Percentiles rank a stretch among this genome's conserved stretches.
Conservation (phyloP, 2,113 vertebrate genomes). For the Platichthys stellatus region DNA sequence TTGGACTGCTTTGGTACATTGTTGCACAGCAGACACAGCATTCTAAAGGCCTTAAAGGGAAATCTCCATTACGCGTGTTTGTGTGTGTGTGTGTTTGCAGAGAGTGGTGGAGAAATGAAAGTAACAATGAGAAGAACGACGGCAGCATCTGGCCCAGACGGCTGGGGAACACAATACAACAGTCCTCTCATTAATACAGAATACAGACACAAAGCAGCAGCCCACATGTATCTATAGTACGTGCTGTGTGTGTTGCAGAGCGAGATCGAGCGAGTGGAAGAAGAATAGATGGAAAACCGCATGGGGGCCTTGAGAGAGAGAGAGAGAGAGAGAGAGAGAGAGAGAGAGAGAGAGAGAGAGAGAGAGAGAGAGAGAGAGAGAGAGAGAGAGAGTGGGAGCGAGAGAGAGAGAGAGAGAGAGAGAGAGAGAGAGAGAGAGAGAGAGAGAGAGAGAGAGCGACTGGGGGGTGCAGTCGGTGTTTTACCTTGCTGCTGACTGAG, state of each 20-base stretch:
- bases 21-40: conserved; percentile 25
- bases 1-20: conserved; percentile 28
- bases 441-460: too few relatives aligned
- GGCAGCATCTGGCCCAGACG: conserved; percentile 69
- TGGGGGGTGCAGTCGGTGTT: conserved; percentile 42
- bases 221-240: conserved; percentile 62
- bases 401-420: too few relatives aligned
- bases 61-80: not conserved
- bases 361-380: conserved; percentile 60
- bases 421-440: too few relatives aligned
- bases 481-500: conserved; percentile 61
- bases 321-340: conserved; percentile 57
- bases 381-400: conserved; percentile 34
- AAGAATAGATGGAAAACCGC: conserved; percentile 67
- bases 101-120: conserved; percentile 55
- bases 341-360: conserved; percentile 23
- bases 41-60: conserved; percentile 43
- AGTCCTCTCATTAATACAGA: conserved; percentile 73
- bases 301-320: conserved; percentile 49
- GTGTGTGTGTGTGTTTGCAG: conserved; percentile 18
- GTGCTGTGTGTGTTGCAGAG: conserved; percentile 51
- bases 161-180: conserved; percentile 69
- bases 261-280: conserved; percentile 57
- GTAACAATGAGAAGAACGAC: conserved; percentile 69
- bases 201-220: conserved; percentile 63